Conservation (phyloP, 2,113 vertebrate species). For the Actinemys pallida region DNA sequence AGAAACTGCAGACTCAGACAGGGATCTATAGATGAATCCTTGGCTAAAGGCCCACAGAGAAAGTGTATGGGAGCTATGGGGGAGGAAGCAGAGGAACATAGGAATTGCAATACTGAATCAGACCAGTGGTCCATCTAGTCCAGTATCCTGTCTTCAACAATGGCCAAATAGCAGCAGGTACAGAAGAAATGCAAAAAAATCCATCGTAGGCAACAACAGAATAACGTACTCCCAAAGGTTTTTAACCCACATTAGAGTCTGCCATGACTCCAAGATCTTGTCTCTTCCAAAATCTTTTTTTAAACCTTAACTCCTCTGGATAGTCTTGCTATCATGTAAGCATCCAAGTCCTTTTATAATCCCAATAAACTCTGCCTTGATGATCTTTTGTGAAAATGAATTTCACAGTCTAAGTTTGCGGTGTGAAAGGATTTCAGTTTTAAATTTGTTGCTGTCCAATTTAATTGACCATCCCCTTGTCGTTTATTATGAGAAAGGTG, state of each 20-base stretch:
- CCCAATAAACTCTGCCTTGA: neutral
- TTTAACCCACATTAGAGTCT: neutral
- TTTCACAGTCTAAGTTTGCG: neutral
- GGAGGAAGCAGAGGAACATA: neutral
- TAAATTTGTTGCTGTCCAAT: neutral
- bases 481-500: neutral
- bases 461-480: neutral
- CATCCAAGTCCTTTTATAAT: neutral
- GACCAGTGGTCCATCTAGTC: neutral
- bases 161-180: neutral
- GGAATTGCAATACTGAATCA: neutral
- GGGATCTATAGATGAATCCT: neutral
- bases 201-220: neutral
- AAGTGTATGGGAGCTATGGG: neutral
- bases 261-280: neutral
- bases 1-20: neutral
- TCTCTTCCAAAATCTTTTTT: neutral
- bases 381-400: neutral
- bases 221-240: neutral
- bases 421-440: neutral
- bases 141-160: neutral
- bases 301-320: neutral
- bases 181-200: neutral
- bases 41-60: neutral
- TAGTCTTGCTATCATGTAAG: neutral